Evolutionary conservation across 2,113 vertebrate species (phyloP), one percentile per base, ranked within the genome.

Genomic region (Seriola dumerili): DNA sequence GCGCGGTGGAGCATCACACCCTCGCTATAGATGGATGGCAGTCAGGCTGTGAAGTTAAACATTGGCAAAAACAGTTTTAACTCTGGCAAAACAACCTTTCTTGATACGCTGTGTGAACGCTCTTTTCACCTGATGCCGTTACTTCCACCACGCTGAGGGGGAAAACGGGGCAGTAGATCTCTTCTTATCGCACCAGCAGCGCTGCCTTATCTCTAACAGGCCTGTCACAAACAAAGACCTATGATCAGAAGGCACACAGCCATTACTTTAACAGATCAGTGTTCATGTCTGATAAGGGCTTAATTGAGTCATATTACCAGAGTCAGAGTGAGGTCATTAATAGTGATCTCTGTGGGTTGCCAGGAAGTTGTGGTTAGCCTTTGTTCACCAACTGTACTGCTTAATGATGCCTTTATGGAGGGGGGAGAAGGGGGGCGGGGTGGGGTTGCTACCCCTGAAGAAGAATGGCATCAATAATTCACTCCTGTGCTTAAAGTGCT

Each of bases 391-490:
- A 59, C 10, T 44, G 34, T 48, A 38, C 63, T 29, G 36, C 32
- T 69, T n/a, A 58, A 36, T 62, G 34, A 76, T 65, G n/a, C 55
- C 58, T n/a, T 71, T 66, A 80, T 42, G 54, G 17, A 32, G 40
- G 8, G 38, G 6, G 4, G 5, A 8, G 38, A 6, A 8, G 1
- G 38, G 38, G 38, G 38, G 29, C 2, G 29, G 29, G 29, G 2
- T 29, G 29, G 29, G 34, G 34, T 42, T 63, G 73, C 83, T 78
- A 40, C 75, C 52, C 46, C 64, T 52, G 77, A 67, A 71, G 70
- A 87, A 78, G 81, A 73, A 69, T 63, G 16, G 44, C 75, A 80
- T 90, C 40, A 89, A 86, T 91, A 74, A 86, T 91, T 89, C 46
- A 92, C 67, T 54, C 16, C 46, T 65, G 59, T 81, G 84, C 85